Evolutionary conservation across 2,888 invertebrate genomes (phyloP).

Genomic region (Rhabditoides inermis): DNA sequence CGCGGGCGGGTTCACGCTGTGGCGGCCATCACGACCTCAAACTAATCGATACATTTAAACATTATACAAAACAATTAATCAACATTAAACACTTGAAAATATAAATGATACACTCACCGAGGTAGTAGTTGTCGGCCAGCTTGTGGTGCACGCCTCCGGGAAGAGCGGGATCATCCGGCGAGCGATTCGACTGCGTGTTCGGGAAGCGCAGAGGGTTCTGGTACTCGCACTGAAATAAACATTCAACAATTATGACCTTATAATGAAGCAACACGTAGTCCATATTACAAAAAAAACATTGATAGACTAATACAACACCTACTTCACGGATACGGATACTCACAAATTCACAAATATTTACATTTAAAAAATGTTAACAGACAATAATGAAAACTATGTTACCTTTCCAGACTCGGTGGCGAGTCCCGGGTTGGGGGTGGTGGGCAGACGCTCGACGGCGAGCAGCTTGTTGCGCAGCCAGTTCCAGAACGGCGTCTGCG

Average conservation of each 20-base stretch:
- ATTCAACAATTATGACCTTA: too few species aligned
- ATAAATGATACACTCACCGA: conserved; percentile 13
- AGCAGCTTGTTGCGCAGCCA: conserved; percentile 44
- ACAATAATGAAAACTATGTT: conserved; percentile 1
- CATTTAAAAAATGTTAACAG: background rate
- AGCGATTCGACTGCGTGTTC: conserved; percentile 56
- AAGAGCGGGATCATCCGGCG: conserved; percentile 61
- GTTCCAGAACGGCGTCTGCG: conserved; percentile 42
- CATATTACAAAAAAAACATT: background rate
- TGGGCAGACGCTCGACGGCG: conserved; percentile 36
- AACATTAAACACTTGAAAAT: background rate
- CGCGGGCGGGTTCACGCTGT: conserved; percentile 67
- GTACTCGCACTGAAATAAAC: conserved; percentile 29
- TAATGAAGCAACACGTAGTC: background rate
- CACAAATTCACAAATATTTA: too few species aligned
- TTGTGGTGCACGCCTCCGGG: conserved; percentile 76
- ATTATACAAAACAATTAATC: background rate
- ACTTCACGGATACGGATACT: background rate
- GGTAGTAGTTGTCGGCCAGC: conserved; percentile 76
- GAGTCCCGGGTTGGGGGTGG: conserved; percentile 40
- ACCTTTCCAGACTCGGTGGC: conserved; percentile 44
- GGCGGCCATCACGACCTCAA: conserved; percentile 75
- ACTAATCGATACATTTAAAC: too few species aligned
- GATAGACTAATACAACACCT: background rate
- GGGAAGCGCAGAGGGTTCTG: conserved; percentile 43